phyloP scores from a whole-genome alignment of 1,140 invertebrate genomes.

The Drosophila sp. region DNA sequence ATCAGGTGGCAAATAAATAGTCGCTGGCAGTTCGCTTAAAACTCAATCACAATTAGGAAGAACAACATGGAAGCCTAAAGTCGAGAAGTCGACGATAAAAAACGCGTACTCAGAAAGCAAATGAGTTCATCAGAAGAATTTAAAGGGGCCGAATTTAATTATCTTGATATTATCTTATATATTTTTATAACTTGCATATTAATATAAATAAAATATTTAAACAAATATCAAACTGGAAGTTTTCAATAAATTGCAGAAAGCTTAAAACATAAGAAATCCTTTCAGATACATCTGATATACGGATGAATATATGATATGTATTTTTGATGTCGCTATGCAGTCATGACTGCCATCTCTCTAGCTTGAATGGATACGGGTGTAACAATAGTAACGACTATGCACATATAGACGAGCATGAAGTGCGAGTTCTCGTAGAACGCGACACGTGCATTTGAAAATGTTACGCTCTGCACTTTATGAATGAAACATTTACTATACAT shows the following conservation, averaged over 20 bases:
- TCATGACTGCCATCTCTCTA: background rate
- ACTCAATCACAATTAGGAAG: constrained; percentile 25
- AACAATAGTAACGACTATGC: constrained; percentile 22
- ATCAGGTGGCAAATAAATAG: constrained; percentile 21
- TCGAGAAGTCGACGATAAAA: background rate
- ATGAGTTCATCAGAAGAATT: too few species aligned
- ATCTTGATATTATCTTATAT: too few species aligned
- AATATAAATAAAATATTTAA: too few species aligned
- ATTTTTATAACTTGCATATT: too few species aligned
- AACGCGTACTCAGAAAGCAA: background rate
- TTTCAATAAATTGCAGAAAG: too few species aligned
- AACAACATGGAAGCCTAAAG: background rate
- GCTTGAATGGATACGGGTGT: constrained; percentile 3
- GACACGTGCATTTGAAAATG: constrained; percentile 70
- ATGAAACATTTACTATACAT: constrained; percentile 75
- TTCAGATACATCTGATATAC: too few species aligned
- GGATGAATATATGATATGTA: too few species aligned
- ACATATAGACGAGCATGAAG: background rate
- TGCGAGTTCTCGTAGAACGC: constrained; percentile 11
- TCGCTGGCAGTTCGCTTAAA: constrained; percentile 12
- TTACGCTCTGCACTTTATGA: constrained; percentile 72
- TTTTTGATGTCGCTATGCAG: background rate
- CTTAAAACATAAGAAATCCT: too few species aligned
- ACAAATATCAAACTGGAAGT: too few species aligned
- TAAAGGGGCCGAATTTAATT: too few species aligned